These are phyloP conservation scores for Zalophus californianus DNA, from an alignment of 2,797 vertebrate species.

Conservation along the genomic window DNA sequence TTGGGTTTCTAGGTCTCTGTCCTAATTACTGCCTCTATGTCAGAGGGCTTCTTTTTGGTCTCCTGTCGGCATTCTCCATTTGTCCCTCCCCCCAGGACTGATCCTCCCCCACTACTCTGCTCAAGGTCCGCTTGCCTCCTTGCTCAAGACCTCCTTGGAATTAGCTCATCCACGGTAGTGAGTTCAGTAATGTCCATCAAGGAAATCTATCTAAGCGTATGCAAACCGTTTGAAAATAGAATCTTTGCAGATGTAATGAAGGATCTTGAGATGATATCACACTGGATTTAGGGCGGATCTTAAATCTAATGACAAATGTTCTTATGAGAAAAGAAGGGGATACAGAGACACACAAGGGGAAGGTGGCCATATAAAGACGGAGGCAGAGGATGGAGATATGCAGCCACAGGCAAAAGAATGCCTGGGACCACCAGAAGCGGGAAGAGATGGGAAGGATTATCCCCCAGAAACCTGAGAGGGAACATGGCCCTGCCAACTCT, in stretches of 20 bases:
- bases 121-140: neutral
- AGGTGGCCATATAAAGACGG: fast-evolving
- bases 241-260: neutral
- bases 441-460: neutral
- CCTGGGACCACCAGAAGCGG: neutral
- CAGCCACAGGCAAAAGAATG: neutral
- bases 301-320: neutral
- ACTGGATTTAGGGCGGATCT: neutral
- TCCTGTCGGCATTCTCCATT: neutral
- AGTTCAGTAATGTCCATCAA: neutral
- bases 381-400: too few relatives aligned
- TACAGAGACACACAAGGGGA: neutral
- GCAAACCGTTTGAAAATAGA: neutral
- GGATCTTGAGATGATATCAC: neutral
- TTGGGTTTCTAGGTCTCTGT: neutral
- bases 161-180: neutral
- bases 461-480: neutral
- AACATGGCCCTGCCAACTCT: too few relatives aligned
- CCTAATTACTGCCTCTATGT: neutral
- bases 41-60: neutral
- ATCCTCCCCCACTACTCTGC: neutral
- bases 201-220: neutral
- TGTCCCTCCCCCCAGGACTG: neutral
- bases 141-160: neutral
- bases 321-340: neutral